phyloP scores from a whole-genome alignment of 2,797 vertebrate species.

The Orientallactaga sibirica region DNA sequence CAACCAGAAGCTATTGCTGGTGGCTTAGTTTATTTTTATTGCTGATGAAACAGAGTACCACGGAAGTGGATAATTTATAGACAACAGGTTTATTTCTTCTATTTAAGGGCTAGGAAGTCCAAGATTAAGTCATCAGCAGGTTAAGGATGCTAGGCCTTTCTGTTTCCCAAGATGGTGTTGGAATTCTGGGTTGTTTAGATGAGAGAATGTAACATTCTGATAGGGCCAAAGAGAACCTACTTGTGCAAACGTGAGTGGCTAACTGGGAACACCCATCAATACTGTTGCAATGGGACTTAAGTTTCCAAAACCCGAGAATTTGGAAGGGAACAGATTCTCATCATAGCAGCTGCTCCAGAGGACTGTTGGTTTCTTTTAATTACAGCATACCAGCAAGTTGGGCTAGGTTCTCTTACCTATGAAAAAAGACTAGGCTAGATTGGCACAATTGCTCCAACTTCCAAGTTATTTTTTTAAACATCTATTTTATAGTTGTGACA shows the following conservation, averaged over 20 bases:
- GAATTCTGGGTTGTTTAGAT: not conserved
- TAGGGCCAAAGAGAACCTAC: not conserved
- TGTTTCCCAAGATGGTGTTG: not conserved
- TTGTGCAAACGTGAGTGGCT: not conserved
- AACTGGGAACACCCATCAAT: not conserved
- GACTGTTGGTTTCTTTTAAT: not conserved
- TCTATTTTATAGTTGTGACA: not conserved
- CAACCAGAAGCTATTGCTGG: not conserved
- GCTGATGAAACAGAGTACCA: not conserved
- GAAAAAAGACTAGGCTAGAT: slow-evolving; percentile 51
- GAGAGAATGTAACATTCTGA: not conserved
- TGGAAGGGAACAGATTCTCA: not conserved
- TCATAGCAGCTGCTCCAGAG: not conserved
- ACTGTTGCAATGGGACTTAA: not conserved
- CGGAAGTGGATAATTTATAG: not conserved
- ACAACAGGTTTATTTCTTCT: not conserved
- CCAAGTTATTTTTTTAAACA: not conserved
- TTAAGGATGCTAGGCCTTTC: not conserved
- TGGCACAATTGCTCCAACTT: slow-evolving; percentile 30
- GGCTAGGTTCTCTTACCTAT: slow-evolving; percentile 2
- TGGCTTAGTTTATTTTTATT: not conserved
- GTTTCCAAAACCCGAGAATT: not conserved
- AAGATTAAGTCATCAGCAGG: not conserved
- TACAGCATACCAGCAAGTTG: not conserved
- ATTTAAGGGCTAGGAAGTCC: not conserved